These are phyloP conservation scores for Nymphalis io DNA, from an alignment of 1,140 invertebrate genomes.

Conservation along the genomic window DNA sequence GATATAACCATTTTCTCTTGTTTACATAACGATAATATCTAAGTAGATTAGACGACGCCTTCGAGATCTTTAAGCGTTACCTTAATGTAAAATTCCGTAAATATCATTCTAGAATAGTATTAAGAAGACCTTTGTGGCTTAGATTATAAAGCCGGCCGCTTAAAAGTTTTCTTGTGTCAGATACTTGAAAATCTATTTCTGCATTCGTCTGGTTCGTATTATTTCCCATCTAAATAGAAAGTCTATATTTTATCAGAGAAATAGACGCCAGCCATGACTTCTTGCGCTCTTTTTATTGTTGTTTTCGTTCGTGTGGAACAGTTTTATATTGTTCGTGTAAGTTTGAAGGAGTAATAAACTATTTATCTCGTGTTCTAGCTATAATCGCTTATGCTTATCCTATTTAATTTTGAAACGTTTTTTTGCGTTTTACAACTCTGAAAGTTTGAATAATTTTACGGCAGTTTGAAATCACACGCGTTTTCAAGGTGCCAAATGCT, in stretches of 20 bases:
- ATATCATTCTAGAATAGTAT: constrained; percentile 12
- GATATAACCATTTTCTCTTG: constrained; percentile 26
- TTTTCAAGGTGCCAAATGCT: no score
- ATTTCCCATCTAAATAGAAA: constrained; percentile 23
- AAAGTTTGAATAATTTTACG: no score
- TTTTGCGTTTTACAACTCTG: no score
- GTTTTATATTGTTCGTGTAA: constrained; percentile 2
- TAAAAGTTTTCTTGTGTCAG: constrained; percentile 39
- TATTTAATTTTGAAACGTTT: no score
- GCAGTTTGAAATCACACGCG: no score
- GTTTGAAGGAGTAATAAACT: not conserved
- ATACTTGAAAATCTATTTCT: constrained; percentile 37
- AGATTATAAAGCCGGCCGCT: constrained; percentile 28
- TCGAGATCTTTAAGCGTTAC: constrained; percentile 19
- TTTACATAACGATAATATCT: constrained; percentile 38
- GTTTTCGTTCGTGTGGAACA: not conserved
- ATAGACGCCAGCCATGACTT: not conserved
- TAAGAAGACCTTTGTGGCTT: constrained; percentile 17
- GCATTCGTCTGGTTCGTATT: constrained; percentile 26
- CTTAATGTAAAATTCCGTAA: constrained; percentile 11
- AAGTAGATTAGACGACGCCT: constrained; percentile 28
- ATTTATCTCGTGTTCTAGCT: no score
- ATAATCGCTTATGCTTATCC: no score
- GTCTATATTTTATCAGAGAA: constrained; percentile 26
- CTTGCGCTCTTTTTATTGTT: constrained; percentile 1